Evolutionary conservation across 2,797 vertebrate species (phyloP).

Genomic region (Rhodeus uyekii): DNA sequence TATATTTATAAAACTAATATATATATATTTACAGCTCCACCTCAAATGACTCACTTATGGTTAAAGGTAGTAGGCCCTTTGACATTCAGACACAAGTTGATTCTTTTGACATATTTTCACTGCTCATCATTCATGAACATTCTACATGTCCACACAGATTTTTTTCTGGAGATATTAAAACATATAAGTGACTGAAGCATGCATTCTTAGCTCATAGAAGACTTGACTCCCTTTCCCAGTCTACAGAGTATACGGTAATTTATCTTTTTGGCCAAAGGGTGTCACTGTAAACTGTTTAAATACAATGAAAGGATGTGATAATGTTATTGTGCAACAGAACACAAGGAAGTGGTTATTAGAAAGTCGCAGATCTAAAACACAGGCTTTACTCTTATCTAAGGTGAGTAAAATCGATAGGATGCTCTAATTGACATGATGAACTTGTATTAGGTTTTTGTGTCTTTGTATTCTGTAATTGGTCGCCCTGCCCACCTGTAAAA

Average conservation of each 20-base stretch:
- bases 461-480: constrained; percentile 3
- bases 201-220: not conserved
- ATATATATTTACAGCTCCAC: no score
- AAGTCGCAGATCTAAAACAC: no score
- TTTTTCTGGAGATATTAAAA: not conserved
- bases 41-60: not conserved
- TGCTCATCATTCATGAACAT: not conserved
- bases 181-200: no score
- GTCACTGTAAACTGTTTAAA: not conserved
- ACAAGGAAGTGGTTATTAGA: not conserved
- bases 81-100: not conserved
- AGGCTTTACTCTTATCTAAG: not conserved
- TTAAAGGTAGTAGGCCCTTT: not conserved
- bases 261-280: not conserved
- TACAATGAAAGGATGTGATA: not conserved
- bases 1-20: no score
- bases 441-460: not conserved
- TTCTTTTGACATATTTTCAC: not conserved
- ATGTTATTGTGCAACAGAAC: not conserved
- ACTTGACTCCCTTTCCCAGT: no score
- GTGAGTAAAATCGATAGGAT: not conserved
- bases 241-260: not conserved
- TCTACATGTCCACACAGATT: not conserved
- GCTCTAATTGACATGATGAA: not conserved
- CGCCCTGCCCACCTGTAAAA: not conserved